A percentile compares a stretch with the other conserved stretches of the same genome.
These are phyloP conservation scores for Neodiprion lecontei DNA, from an alignment of 1,140 invertebrate species.

Conservation along the genomic window DNA sequence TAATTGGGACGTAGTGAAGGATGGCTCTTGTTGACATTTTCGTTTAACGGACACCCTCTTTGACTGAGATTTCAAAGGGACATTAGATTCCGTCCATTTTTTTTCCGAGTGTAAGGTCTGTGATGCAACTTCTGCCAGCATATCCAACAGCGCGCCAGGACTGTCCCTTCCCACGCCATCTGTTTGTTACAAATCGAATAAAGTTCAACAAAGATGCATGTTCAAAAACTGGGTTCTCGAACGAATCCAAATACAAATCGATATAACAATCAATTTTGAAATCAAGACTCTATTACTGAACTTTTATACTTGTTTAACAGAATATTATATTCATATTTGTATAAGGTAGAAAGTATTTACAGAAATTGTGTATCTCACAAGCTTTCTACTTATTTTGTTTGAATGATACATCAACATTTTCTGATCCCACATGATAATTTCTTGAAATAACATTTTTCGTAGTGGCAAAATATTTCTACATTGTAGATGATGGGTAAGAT, in stretches of 20 bases:
- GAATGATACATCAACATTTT: too few relatives aligned
- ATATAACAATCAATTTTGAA: constrained; percentile 25
- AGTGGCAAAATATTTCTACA: too few relatives aligned
- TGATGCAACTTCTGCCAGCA: constrained; percentile 64
- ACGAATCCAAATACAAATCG: too few relatives aligned
- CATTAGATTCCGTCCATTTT: constrained; percentile 40
- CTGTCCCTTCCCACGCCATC: constrained; percentile 50
- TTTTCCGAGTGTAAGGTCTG: constrained; percentile 61
- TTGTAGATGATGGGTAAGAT: too few relatives aligned
- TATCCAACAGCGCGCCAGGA: constrained; percentile 57
- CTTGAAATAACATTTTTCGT: too few relatives aligned
- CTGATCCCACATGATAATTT: too few relatives aligned
- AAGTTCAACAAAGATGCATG: constrained; percentile 9
- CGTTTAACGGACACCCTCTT: constrained; percentile 29
- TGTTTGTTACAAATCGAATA: constrained; percentile 28
- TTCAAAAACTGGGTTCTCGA: too few relatives aligned
- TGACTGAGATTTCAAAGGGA: constrained; percentile 14
- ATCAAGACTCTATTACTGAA: neutral
- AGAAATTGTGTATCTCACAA: too few relatives aligned
- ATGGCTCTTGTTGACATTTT: constrained; percentile 47
- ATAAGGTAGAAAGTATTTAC: neutral
- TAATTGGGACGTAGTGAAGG: constrained; percentile 60
- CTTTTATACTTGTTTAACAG: too few relatives aligned
- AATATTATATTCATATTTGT: too few relatives aligned
- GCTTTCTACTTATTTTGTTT: too few relatives aligned